Evolutionary conservation across 53 echinoderm and acorn worm genomes (phyloP), one percentile per base, ranked within the genome.

Genomic region (Glandiceps talaboti): DNA sequence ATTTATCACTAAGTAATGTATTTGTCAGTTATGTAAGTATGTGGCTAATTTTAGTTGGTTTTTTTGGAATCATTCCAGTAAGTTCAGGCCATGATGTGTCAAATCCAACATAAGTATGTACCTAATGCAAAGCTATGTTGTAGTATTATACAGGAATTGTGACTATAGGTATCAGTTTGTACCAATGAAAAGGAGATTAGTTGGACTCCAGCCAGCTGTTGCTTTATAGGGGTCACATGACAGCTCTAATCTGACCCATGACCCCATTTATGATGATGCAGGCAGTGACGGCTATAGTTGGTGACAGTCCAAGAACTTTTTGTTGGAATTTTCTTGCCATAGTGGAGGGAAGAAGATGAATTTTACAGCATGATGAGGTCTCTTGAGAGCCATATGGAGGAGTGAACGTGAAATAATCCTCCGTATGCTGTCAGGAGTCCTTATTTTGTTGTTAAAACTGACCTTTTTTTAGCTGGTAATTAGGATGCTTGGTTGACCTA

Each of bases 371-470:
- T 45, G 6, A 45, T 45, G 64, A 20, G 6, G 64, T 45, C 64
- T 45, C 64, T 45, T 45, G 64, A 45, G 64, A 45, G 64, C 64
- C 64, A 45, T 45, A 45, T 45, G 64, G 64, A 45, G 64, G 64
- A 45, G 64, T 45, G 6, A 45, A 45, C 64, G 64, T 6, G 6
- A 20, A 45, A 12, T 12, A 20, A 12, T 45, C 64, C 64, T 45
- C 64, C 64, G 64, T 45, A 45, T 6, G 64, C 64, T 45, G 6
- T 45, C 64, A 45, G 64, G 64, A 45, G 20, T 12, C 20, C 6
- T 20, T 20, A 45, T 45, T 45, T 45, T 20, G 64, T 20, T 45
- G n/a, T 45, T 20, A 45, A 12, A 20, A 45, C 20, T 45, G 64
- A 12, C 64, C 64, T 6, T 6, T 45, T 45, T 6, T 45, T n/a